Conservation (phyloP, 2,797 vertebrate genomes). For the Phoebastria nigripes region DNA sequence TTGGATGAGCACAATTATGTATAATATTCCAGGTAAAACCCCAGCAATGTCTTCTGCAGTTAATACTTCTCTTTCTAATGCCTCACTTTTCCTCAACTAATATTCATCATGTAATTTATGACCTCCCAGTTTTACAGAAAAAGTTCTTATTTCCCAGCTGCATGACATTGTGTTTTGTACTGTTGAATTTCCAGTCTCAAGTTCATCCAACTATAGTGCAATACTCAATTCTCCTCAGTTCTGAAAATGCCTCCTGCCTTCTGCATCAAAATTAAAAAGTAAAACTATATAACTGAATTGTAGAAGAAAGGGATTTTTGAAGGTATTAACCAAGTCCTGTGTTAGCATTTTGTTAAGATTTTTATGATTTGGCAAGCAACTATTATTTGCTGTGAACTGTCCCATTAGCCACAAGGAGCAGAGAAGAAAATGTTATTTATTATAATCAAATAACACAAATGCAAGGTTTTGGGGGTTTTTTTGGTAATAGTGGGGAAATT, state of each 20-base stretch:
- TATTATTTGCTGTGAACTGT: background rate
- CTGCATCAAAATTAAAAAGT: background rate
- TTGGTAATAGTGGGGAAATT: background rate
- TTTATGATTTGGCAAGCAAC: background rate
- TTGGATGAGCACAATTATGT: background rate
- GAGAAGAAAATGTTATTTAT: background rate
- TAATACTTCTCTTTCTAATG: background rate
- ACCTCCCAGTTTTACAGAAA: background rate
- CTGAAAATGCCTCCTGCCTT: background rate
- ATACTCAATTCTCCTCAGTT: background rate
- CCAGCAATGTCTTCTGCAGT: background rate
- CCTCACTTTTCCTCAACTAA: background rate
- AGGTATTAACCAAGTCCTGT: background rate
- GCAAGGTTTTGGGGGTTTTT: background rate
- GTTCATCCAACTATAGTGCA: background rate
- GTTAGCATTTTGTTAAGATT: background rate
- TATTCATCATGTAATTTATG: background rate
- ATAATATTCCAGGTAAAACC: background rate
- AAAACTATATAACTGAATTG: background rate
- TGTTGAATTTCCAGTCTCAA: background rate
- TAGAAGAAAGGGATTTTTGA: background rate
- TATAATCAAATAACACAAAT: background rate
- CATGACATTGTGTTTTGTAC: background rate
- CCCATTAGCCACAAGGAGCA: background rate
- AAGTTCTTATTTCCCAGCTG: background rate